phyloP scores from a whole-genome alignment of 2,113 vertebrate species.

The Ancistrus triradiatus region DNA sequence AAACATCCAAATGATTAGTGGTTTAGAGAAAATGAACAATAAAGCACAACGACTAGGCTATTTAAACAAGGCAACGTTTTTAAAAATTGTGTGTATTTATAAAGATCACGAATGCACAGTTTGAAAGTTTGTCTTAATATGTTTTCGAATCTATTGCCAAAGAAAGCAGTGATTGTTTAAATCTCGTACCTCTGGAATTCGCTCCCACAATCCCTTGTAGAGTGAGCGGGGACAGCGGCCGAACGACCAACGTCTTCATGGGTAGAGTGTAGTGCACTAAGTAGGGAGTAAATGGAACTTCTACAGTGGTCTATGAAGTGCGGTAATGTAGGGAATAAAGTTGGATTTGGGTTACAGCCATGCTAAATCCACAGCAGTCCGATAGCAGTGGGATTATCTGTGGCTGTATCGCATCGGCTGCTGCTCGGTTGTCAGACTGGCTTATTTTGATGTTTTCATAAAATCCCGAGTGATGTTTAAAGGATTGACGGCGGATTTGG shows the following conservation, averaged over 20 bases:
- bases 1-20: too few species aligned
- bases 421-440: slow-evolving; percentile 1
- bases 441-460: not conserved
- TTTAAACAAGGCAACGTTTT: too few species aligned
- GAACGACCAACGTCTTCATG: not conserved
- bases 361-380: not conserved
- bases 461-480: not conserved
- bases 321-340: not conserved
- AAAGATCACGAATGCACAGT: too few species aligned
- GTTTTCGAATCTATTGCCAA: not conserved
- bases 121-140: not conserved
- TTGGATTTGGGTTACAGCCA: not conserved
- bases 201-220: slow-evolving; percentile 7
- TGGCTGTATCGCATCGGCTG: not conserved
- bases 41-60: too few species aligned
- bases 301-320: not conserved
- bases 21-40: too few species aligned
- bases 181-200: not conserved
- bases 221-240: not conserved
- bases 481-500: too few species aligned
- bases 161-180: not conserved
- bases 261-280: not conserved
- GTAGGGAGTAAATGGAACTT: not conserved
- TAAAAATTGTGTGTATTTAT: too few species aligned
- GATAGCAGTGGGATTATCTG: not conserved